These are phyloP conservation scores for Enteromius argenteus DNA, from an alignment of 2,797 vertebrate genomes.

Conservation along the genomic window DNA sequence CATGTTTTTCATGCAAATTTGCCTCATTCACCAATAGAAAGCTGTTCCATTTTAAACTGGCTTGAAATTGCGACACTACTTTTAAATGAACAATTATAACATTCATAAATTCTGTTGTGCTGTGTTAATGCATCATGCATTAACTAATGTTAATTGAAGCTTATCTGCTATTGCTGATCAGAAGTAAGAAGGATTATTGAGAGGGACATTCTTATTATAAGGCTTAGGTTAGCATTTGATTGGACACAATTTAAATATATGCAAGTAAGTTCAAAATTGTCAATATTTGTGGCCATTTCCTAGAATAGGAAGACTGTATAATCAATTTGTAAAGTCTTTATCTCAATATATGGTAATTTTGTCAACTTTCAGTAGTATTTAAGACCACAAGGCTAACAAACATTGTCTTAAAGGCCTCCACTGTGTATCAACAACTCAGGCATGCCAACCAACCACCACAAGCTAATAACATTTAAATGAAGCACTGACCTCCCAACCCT, in stretches of 20 bases:
- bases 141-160: not conserved
- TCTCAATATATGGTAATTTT: not conserved
- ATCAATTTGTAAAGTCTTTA: not conserved
- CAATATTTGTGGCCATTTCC: not conserved
- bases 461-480: conserved; percentile 54
- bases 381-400: not conserved
- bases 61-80: not conserved
- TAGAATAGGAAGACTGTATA: not conserved
- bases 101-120: not conserved
- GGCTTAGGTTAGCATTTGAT: not conserved
- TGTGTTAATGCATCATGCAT: not conserved
- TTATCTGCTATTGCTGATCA: not conserved
- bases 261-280: not conserved
- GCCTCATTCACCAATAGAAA: not conserved
- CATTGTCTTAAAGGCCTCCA: conserved; percentile 5
- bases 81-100: not conserved
- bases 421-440: conserved; percentile 25
- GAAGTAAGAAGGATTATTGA: not conserved
- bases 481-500: conserved; percentile 67
- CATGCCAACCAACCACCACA: conserved; percentile 24
- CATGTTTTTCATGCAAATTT: not conserved
- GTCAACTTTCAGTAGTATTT: not conserved
- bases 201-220: not conserved
- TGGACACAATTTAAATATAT: not conserved
- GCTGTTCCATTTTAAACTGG: not conserved